Percentiles rank a stretch among this genome's conserved stretches.
Evolutionary conservation across 2,113 vertebrate species (phyloP).

Genomic region (Canis aureus): DNA sequence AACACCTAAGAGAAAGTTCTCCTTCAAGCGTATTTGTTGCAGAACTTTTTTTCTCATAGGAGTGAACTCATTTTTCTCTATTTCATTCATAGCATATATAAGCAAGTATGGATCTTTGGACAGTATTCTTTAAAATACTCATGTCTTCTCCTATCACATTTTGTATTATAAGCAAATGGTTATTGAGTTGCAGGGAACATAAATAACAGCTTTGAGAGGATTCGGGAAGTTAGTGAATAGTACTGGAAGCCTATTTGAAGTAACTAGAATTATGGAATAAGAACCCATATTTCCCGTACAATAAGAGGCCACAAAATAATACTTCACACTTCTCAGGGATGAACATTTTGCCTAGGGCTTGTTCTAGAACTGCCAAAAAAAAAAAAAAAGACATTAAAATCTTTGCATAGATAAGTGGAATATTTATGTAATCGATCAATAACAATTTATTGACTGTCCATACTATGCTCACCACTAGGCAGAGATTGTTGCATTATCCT

Average conservation of each 20-base stretch:
- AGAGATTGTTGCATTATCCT: neutral
- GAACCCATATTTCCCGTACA: neutral
- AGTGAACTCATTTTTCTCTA: conserved; percentile 62
- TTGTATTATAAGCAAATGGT: conserved; percentile 43
- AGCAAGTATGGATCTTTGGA: conserved; percentile 39
- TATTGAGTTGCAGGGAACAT: conserved; percentile 23
- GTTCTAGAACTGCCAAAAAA: neutral
- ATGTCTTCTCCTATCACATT: conserved; percentile 17
- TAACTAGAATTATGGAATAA: conserved; percentile 18
- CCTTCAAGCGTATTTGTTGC: conserved; percentile 43
- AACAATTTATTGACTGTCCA: neutral
- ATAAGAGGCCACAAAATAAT: neutral
- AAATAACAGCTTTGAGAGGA: conserved; percentile 51
- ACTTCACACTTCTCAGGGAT: neutral
- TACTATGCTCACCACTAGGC: neutral
- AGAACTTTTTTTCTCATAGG: neutral
- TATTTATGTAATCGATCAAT: neutral
- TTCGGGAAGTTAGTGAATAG: conserved; percentile 46
- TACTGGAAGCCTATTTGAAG: conserved; percentile 35
- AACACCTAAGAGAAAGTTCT: neutral
- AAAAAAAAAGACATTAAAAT: neutral
- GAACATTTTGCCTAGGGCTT: neutral
- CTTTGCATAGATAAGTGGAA: neutral
- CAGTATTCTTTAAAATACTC: conserved; percentile 52
- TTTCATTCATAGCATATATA: conserved; percentile 55